Conservation (phyloP, 2,113 vertebrate species). For the Nothoprocta pentlandii region DNA sequence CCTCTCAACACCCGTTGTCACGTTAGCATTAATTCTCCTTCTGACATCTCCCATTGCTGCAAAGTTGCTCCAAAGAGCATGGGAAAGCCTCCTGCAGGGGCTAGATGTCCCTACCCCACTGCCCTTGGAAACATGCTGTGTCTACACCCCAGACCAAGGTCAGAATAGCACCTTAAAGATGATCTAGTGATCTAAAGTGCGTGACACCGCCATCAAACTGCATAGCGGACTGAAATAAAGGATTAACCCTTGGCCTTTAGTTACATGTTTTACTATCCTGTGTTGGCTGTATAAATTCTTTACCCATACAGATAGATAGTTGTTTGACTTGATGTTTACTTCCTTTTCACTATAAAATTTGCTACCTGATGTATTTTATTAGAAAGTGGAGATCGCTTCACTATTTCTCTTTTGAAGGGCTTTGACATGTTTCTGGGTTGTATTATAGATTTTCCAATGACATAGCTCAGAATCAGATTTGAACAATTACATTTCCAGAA, state of each 20-base stretch:
- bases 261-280: neutral
- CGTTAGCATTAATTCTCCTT: neutral
- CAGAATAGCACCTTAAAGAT: neutral
- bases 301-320: neutral
- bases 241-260: neutral
- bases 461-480: neutral
- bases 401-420: neutral
- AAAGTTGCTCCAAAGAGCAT: neutral
- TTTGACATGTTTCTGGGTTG: neutral
- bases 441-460: neutral
- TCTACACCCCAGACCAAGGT: neutral
- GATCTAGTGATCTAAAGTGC: neutral
- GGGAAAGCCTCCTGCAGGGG: neutral
- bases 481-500: neutral
- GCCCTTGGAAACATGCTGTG: neutral
- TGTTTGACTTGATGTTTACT: neutral
- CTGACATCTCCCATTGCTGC: neutral
- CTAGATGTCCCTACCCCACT: neutral
- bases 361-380: neutral
- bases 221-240: neutral
- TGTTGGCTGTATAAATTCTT: neutral
- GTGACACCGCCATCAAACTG: neutral
- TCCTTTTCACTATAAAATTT: neutral
- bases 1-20: no score
- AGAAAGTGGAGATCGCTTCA: conserved; percentile 6